A percentile compares a stretch with the other conserved stretches of the same genome.
Evolutionary conservation across 2,113 vertebrate genomes (phyloP).

Genomic region (Nibea coibor): DNA sequence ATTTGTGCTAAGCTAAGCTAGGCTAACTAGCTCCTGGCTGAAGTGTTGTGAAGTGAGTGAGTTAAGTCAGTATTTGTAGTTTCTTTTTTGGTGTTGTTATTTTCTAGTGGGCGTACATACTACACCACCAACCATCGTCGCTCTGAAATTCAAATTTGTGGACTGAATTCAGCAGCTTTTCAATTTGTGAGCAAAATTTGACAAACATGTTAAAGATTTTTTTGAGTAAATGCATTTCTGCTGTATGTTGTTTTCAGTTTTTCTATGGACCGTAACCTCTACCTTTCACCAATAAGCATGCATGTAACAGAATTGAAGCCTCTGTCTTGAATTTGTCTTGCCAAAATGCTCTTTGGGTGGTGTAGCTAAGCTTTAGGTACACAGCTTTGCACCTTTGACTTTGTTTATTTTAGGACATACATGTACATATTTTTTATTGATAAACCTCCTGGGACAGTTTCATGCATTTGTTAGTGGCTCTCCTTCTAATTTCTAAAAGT

Average conservation of each 20-base stretch:
- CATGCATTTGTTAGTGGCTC: too few relatives aligned
- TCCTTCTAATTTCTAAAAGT: background rate
- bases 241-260: background rate
- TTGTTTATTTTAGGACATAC: background rate
- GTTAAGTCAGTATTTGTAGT: background rate
- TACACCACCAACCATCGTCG: background rate
- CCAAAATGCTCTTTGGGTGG: background rate
- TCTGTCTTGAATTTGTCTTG: background rate
- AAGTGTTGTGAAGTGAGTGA: background rate
- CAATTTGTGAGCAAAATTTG: background rate
- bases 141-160: background rate
- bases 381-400: background rate
- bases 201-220: background rate
- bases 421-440: background rate
- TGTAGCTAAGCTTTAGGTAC: background rate
- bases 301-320: background rate
- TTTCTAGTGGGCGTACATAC: background rate
- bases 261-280: background rate
- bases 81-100: background rate
- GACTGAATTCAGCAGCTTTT: background rate
- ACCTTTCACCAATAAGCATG: background rate
- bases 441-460: background rate
- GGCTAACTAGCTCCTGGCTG: background rate
- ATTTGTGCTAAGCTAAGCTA: background rate
- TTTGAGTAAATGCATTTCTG: background rate